A percentile compares a stretch with the other conserved stretches of the same genome.
phyloP scores from a whole-genome alignment of 2,113 vertebrate species.

The Ibidorhyncha struthersii region DNA sequence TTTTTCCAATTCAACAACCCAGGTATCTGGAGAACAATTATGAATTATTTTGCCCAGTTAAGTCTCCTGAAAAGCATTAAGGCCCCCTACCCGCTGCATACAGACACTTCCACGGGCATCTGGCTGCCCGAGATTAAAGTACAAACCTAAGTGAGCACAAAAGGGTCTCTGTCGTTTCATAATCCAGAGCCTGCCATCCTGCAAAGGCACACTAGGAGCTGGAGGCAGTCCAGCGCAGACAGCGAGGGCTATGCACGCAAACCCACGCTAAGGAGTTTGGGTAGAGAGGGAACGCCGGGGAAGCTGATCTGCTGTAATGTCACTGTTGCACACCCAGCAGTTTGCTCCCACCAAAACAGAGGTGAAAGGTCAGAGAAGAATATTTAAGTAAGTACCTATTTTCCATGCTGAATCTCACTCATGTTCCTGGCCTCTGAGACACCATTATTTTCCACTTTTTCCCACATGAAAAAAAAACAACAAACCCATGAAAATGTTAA shows the following conservation, averaged over 20 bases:
- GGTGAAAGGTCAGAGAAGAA: neutral
- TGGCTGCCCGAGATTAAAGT: neutral
- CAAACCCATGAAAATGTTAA: neutral
- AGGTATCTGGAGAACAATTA: neutral
- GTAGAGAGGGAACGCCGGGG: neutral
- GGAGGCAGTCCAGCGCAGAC: neutral
- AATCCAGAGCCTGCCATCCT: neutral
- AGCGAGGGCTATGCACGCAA: neutral
- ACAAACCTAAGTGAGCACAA: neutral
- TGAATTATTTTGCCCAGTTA: neutral
- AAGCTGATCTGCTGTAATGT: neutral
- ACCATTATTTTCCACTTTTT: neutral
- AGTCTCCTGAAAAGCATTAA: neutral
- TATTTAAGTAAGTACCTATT: neutral
- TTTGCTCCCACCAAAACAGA: neutral
- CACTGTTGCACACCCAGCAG: neutral
- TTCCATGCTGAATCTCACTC: neutral
- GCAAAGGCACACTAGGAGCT: neutral
- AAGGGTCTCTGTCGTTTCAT: neutral
- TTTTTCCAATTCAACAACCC: neutral
- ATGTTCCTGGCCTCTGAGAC: neutral
- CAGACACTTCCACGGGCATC: neutral
- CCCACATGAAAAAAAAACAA: neutral
- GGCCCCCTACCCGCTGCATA: accelerated
- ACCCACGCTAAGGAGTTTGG: neutral